A percentile compares a stretch with the other conserved stretches of the same genome.
Conservation (phyloP, 2,888 invertebrate species). For the Mesochorus sp. region DNA sequence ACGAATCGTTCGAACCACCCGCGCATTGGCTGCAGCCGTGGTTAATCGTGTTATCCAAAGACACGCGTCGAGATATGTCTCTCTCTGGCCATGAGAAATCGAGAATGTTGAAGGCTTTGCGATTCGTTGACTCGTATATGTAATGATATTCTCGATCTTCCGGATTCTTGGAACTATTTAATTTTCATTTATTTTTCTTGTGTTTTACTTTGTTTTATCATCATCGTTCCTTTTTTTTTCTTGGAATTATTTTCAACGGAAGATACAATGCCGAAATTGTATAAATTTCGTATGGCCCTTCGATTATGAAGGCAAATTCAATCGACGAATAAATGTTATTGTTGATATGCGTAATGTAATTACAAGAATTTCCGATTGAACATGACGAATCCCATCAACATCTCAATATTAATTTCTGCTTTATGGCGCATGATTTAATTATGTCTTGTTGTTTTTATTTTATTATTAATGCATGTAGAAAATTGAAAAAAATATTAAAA, state of each 20-base stretch:
- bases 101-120: conserved; percentile 20
- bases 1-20: conserved; percentile 32
- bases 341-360: too few species aligned
- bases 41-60: not conserved
- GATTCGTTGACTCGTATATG: conserved; percentile 2
- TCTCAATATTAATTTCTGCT: too few species aligned
- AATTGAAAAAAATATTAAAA: too few species aligned
- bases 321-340: too few species aligned
- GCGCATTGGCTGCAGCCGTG: conserved; percentile 15
- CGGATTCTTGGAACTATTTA: conserved; percentile 15
- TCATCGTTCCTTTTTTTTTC: not conserved
- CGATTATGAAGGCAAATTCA: too few species aligned
- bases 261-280: not conserved
- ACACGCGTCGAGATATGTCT: conserved; percentile 1
- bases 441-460: too few species aligned
- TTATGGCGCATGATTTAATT: too few species aligned
- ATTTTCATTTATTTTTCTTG: not conserved
- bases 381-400: too few species aligned
- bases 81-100: conserved; percentile 34
- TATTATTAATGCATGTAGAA: too few species aligned
- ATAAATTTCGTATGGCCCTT: too few species aligned
- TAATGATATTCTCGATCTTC: conserved; percentile 32
- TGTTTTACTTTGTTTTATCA: too few species aligned
- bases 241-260: not conserved
- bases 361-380: too few species aligned